These are phyloP conservation scores for Calonectris borealis DNA, from an alignment of 2,113 vertebrate genomes.

Conservation along the genomic window DNA sequence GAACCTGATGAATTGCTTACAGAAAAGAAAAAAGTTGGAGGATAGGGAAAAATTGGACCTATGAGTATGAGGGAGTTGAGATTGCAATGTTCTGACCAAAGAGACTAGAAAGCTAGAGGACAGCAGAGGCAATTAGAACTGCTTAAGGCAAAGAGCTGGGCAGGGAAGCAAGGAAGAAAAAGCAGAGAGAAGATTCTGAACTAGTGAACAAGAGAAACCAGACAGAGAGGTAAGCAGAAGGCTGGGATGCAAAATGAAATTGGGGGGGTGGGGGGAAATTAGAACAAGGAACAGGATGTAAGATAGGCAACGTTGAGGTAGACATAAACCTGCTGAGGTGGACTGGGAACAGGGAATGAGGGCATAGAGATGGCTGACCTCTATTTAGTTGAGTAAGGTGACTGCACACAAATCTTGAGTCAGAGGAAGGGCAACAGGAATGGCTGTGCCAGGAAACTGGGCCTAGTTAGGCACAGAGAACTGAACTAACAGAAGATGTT, in stretches of 20 bases:
- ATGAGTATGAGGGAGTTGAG: not conserved
- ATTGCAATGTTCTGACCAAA: not conserved
- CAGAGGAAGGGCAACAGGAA: too few relatives aligned
- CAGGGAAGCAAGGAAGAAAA: not conserved
- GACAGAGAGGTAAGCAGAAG: not conserved
- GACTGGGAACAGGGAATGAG: too few relatives aligned
- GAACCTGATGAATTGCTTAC: not conserved
- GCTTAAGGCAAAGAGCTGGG: not conserved
- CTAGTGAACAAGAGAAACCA: not conserved
- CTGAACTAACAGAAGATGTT: not conserved
- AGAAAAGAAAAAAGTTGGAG: not conserved
- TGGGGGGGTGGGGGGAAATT: too few relatives aligned
- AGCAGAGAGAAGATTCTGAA: not conserved
- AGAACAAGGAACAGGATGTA: too few relatives aligned
- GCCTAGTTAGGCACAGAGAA: not conserved
- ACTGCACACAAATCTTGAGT: too few relatives aligned
- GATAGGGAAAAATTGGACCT: not conserved
- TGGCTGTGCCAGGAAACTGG: too few relatives aligned
- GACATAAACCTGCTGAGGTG: too few relatives aligned
- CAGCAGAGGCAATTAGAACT: not conserved
- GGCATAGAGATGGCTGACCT: too few relatives aligned
- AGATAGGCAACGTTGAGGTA: too few relatives aligned
- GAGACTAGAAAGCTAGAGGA: not conserved
- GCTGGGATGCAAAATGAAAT: not conserved
- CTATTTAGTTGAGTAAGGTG: too few relatives aligned